Conservation (phyloP, 2,888 invertebrate species). For the Apamea anceps region DNA sequence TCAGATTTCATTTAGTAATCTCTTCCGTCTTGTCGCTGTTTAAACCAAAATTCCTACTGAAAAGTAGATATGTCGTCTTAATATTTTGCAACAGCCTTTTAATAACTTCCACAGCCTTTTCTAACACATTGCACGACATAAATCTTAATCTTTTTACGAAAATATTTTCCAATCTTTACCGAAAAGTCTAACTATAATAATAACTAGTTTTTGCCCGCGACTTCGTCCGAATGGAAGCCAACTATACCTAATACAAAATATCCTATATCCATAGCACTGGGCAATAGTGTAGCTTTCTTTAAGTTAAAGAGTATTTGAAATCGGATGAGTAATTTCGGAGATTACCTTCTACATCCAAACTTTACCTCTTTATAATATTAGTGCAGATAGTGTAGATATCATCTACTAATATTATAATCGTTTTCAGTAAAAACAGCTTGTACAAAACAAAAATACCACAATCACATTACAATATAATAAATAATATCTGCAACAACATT, state of each 20-base stretch:
- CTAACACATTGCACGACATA: neutral
- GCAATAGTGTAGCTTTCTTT: neutral
- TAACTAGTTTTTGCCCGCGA: neutral
- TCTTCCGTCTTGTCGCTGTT: neutral
- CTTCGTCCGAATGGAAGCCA: neutral
- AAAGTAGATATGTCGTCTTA: neutral
- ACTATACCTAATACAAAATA: neutral
- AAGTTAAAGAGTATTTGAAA: neutral
- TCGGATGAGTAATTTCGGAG: neutral
- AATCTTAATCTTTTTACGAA: too few relatives aligned
- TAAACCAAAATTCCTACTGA: neutral
- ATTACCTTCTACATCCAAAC: neutral
- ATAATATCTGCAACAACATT: conserved; percentile 30
- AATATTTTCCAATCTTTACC: neutral
- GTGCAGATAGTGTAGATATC: neutral
- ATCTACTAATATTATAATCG: neutral
- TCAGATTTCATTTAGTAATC: neutral
- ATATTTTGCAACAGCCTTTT: neutral
- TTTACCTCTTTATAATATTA: neutral
- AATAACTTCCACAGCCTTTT: neutral
- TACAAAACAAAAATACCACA: neutral
- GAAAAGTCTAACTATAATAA: neutral
- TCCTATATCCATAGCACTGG: neutral
- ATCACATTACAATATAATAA: conserved; percentile 31
- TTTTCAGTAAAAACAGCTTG: neutral